phyloP scores from a whole-genome alignment of 2,113 vertebrate genomes.

The Dolichallabes microphthalmus region DNA sequence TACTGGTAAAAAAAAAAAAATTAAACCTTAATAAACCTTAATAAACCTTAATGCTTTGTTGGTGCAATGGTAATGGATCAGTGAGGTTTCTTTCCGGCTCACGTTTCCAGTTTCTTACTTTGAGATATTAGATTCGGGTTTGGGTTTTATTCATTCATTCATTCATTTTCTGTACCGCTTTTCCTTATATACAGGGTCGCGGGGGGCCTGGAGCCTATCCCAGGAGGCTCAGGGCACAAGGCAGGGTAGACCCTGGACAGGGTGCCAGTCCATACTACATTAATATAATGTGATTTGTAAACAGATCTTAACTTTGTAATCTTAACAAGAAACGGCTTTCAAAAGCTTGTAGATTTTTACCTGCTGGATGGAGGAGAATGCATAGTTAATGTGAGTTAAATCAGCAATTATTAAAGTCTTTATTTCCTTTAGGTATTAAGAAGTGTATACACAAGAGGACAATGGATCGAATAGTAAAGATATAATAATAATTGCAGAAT shows the following conservation, averaged over 20 bases:
- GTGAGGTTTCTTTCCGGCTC: background rate
- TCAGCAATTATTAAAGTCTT: background rate
- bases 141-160: too few species aligned
- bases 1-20: slow-evolving; percentile 42
- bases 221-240: too few species aligned
- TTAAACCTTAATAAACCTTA: slow-evolving; percentile 46
- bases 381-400: background rate
- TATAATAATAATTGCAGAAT: background rate
- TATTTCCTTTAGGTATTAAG: background rate
- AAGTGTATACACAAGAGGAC: background rate
- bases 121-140: background rate
- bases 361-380: background rate
- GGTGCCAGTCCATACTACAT: too few species aligned
- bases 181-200: too few species aligned
- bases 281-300: background rate
- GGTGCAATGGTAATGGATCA: background rate
- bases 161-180: too few species aligned
- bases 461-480: background rate
- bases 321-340: background rate
- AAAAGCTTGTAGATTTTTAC: background rate
- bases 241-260: too few species aligned
- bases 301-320: background rate
- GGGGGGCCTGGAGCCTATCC: too few species aligned
- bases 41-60: too few species aligned
- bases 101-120: background rate